Evolutionary conservation across 2,888 invertebrate genomes (phyloP).

Genomic region (Cordylochernes scorpioides): DNA sequence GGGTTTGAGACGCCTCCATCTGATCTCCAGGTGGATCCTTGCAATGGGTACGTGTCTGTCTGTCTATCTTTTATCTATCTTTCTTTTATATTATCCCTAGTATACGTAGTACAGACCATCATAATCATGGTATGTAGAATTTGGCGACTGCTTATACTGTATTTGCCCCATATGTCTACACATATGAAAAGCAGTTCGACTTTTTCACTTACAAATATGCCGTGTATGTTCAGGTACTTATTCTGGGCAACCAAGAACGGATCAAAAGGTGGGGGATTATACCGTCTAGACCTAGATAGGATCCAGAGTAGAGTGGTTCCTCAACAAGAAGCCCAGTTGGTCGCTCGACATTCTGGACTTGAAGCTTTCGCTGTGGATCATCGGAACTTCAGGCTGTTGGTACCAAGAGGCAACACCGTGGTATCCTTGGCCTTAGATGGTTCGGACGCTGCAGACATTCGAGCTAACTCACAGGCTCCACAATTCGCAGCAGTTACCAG

Average conservation of each 20-base stretch:
- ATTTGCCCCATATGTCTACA: too few relatives aligned
- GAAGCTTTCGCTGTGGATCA: constrained; percentile 59
- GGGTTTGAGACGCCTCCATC: constrained; percentile 40
- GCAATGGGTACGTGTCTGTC: constrained; percentile 41
- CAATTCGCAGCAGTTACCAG: constrained; percentile 42
- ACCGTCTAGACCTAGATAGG: constrained; percentile 44
- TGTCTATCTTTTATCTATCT: not conserved
- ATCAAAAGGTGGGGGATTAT: constrained; percentile 34
- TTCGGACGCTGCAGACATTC: constrained; percentile 30
- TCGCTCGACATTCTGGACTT: constrained; percentile 29
- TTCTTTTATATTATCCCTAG: too few relatives aligned
- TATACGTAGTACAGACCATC: too few relatives aligned
- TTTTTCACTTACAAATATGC: too few relatives aligned
- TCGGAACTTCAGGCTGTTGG: constrained; percentile 46
- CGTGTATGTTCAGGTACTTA: constrained; percentile 32
- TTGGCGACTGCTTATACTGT: too few relatives aligned
- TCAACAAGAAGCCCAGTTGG: constrained; percentile 25
- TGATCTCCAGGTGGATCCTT: constrained; percentile 67
- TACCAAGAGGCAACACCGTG: constrained; percentile 46
- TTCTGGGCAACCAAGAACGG: constrained; percentile 43
- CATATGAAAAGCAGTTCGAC: too few relatives aligned
- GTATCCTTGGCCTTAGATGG: constrained; percentile 55
- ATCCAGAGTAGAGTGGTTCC: constrained; percentile 34
- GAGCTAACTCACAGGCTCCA: constrained; percentile 41
- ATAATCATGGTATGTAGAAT: too few relatives aligned